Conservation (phyloP, 1,140 invertebrate species). For the Neelides sp. region DNA sequence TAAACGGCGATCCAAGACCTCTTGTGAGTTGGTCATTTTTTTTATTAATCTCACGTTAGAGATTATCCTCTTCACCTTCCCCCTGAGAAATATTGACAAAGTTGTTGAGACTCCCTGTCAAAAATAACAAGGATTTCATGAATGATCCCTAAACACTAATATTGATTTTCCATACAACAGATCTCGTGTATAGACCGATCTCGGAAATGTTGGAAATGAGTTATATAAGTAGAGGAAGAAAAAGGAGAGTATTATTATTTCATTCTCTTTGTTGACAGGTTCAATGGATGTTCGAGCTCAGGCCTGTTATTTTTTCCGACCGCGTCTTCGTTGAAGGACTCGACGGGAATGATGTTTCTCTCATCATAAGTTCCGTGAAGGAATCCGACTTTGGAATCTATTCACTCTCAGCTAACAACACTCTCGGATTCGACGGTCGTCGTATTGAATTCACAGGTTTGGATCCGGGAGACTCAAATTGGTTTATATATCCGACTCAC, state of each 20-base stretch:
- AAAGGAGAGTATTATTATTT: too few relatives aligned
- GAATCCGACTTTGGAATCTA: constrained; percentile 60
- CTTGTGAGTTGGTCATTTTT: constrained; percentile 41
- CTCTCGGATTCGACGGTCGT: constrained; percentile 44
- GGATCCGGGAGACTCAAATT: constrained; percentile 31
- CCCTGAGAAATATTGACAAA: too few relatives aligned
- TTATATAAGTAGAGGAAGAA: too few relatives aligned
- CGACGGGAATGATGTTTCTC: constrained; percentile 45
- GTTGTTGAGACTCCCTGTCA: too few relatives aligned
- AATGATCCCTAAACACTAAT: too few relatives aligned
- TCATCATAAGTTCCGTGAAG: constrained; percentile 55
- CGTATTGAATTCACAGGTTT: constrained; percentile 44
- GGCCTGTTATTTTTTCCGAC: constrained; percentile 34
- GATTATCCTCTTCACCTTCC: too few relatives aligned
- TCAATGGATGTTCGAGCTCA: constrained; percentile 14
- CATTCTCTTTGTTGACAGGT: constrained; percentile 15
- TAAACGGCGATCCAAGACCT: constrained; percentile 56
- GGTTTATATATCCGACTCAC: constrained; percentile 48
- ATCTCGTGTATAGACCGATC: too few relatives aligned
- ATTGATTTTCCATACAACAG: too few relatives aligned
- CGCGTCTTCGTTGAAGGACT: constrained; percentile 44
- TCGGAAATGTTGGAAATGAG: too few relatives aligned
- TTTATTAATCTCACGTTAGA: too few relatives aligned
- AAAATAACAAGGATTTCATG: too few relatives aligned
- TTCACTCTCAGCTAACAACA: constrained; percentile 60